phyloP scores from a whole-genome alignment of 2,888 invertebrate species.

The Thysanoteuthis rhombus region DNA sequence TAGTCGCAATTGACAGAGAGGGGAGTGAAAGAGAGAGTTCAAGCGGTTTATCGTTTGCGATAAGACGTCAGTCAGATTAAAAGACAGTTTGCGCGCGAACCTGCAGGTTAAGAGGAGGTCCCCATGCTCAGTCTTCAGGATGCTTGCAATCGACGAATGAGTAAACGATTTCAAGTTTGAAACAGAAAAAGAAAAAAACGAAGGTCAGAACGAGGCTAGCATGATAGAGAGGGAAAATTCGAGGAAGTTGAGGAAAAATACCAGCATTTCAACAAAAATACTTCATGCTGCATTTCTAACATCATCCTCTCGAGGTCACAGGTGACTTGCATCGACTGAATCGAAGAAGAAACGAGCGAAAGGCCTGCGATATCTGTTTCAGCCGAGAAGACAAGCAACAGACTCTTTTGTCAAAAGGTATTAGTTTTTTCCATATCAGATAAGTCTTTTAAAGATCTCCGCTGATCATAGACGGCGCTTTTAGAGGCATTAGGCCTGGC shows the following conservation, averaged over 20 bases:
- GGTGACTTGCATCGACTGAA: not conserved
- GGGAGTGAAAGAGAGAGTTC: not conserved
- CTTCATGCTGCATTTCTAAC: not conserved
- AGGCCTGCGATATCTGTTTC: not conserved
- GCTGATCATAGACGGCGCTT: not conserved
- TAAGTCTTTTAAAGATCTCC: not conserved
- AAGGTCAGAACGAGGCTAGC: not conserved
- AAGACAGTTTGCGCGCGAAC: not conserved
- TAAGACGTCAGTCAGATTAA: not conserved
- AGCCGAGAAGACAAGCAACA: not conserved
- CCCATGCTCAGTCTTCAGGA: not conserved
- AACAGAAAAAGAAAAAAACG: not conserved
- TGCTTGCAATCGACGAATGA: not conserved
- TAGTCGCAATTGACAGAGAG: not conserved
- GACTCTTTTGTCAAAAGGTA: not conserved
- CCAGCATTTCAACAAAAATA: not conserved
- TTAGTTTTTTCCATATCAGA: slow-evolving; percentile 12
- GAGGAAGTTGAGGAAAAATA: not conserved
- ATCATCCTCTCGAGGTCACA: not conserved
- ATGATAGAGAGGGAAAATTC: not conserved
- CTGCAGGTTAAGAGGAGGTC: not conserved
- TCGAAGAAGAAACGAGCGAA: not conserved
- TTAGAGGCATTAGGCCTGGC: not conserved
- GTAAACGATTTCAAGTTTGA: not conserved
- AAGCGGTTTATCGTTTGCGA: not conserved